Base-by-base conservation (phyloP, 2,113 vertebrate genomes). In the Corythoichthys intestinalis region DNA sequence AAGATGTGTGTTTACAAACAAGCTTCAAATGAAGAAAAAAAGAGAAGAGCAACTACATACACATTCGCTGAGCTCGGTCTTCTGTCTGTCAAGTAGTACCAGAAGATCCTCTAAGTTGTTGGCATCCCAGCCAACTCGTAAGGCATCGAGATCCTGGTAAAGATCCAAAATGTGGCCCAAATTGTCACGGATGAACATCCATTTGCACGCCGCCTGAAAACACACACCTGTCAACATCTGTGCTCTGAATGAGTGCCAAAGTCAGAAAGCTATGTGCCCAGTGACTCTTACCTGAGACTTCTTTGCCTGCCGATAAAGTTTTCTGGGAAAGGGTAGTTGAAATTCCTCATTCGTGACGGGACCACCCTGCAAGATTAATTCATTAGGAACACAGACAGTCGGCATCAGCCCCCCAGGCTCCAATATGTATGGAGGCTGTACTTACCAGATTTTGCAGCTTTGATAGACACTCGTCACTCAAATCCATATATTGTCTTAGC, bases 371-470 rank as follows among this genome's bases (percentile, higher is more conserved):
- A 44, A 20, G 10, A 37, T 12, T 4, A 66, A 39, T 52, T 37
- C 14, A 15, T 62, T 3, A 61, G 47, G 41, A 34, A n/a, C 15
- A 6, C 4, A 6, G 47, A 38, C 6, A 11, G 48, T 14, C 11
- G 2, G 2, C 13, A 65, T 4, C 6, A 15, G 1, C 3, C 34
- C n/a, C 62, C 5, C 44, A 9, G 47, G 8, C 2, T 44, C 41
- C 38, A 44, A 20, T 4, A 34, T 28, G 4, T 13, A 12, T 14
- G 56, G 34, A 37, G 4, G n/a, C 0, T n/a, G 4, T 49, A 72
- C 83, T 85, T 67, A 87, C 85, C 83, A 85, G 77, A 15, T 0
- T 0, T 0, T 7, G 2, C 0, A 84, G 3, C 2, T 60, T 35
- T 2, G 0, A 20, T 70, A 72, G 9, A 3, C 81, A 58, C 1